phyloP scores from a whole-genome alignment of 2,113 vertebrate species.

The Tonatia bakeri region DNA sequence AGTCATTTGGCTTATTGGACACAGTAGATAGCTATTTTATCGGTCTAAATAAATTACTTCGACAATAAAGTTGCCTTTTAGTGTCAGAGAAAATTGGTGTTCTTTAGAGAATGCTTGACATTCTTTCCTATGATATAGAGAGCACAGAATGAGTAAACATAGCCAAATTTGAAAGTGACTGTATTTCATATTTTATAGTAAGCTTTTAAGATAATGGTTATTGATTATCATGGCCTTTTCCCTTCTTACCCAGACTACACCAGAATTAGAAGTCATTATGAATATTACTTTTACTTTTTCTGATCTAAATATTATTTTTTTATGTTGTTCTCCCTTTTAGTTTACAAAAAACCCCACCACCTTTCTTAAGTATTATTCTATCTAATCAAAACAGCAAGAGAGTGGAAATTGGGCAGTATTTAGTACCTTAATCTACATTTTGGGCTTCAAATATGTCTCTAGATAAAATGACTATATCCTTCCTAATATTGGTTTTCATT shows the following conservation, averaged over 20 bases:
- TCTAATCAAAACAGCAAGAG: neutral
- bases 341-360: neutral
- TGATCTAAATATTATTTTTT: neutral
- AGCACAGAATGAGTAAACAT: neutral
- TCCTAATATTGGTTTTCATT: neutral
- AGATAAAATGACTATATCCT: neutral
- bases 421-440: neutral
- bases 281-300: neutral
- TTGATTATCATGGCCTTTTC: neutral
- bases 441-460: neutral
- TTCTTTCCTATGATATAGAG: neutral
- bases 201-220: neutral
- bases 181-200: neutral
- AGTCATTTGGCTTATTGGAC: neutral
- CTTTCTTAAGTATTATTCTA: neutral
- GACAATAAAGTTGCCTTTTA: neutral
- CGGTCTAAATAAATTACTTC: constrained; percentile 21
- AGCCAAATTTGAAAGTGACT: neutral
- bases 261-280: neutral
- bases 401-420: neutral
- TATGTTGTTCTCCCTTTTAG: neutral
- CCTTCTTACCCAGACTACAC: neutral
- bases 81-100: neutral
- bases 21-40: neutral
- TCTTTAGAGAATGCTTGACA: neutral